Percentiles rank a stretch among this genome's conserved stretches.
Evolutionary conservation across 2,113 vertebrate genomes (phyloP).

Genomic region (Melospiza georgiana): DNA sequence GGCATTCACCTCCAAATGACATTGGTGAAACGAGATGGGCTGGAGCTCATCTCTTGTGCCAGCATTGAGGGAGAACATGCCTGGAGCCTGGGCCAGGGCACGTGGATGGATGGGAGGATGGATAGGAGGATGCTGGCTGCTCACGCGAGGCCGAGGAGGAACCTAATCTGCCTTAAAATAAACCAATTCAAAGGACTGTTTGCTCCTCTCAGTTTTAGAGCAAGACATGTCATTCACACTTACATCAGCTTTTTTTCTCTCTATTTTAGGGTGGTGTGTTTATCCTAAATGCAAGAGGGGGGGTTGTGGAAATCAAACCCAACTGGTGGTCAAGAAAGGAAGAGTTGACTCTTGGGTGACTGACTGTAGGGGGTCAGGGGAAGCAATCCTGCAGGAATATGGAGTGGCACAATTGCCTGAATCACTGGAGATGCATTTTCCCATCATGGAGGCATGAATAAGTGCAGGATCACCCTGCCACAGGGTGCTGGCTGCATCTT

Average conservation of each 20-base stretch:
- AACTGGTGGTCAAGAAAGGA: not conserved
- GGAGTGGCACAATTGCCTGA: not conserved
- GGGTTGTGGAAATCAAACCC: not conserved
- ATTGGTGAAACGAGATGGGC: not conserved
- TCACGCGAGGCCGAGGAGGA: rapidly evolving
- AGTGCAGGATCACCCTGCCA: not conserved
- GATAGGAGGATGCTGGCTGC: not conserved
- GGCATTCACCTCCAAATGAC: not conserved
- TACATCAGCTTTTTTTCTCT: not conserved
- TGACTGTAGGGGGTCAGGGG: not conserved
- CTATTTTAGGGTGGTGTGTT: not conserved
- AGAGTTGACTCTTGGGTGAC: not conserved
- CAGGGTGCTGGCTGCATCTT: not conserved
- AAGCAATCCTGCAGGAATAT: not conserved
- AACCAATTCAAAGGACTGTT: not conserved
- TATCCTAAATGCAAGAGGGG: rapidly evolving
- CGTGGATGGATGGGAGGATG: not conserved
- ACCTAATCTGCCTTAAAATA: not conserved
- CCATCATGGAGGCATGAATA: rapidly evolving
- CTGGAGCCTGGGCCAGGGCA: rapidly evolving
- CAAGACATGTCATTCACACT: not conserved
- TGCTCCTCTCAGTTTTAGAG: not conserved
- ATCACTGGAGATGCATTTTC: not conserved
- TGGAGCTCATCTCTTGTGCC: not conserved
- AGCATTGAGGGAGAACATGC: not conserved